phyloP scores from a whole-genome alignment of 2,113 vertebrate genomes.

The Hippoglossus stenolepis region DNA sequence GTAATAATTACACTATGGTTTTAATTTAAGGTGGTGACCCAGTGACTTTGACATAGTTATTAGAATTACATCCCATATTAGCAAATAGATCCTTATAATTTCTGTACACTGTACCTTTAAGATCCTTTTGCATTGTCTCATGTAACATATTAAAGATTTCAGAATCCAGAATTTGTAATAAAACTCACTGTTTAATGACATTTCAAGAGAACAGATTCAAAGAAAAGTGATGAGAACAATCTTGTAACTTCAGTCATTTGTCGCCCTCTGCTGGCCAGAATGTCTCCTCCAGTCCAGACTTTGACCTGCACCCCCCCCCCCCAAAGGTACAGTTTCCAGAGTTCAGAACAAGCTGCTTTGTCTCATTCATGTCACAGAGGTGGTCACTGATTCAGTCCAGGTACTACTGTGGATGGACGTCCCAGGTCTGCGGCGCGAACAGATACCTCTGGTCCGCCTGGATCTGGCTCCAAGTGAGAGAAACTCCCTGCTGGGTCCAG shows the following conservation, averaged over 20 bases:
- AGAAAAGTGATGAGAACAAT: background rate
- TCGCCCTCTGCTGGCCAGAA: conserved; percentile 70
- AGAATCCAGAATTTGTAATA: no score
- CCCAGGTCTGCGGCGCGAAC: conserved; percentile 44
- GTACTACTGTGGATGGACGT: conserved; percentile 29
- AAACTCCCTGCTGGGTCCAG: conserved; percentile 55
- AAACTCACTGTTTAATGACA: background rate
- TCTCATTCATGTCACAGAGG: background rate
- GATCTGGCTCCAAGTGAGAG: conserved; percentile 51
- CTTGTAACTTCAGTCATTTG: conserved; percentile 43
- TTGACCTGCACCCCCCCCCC: background rate
- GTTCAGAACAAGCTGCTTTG: background rate
- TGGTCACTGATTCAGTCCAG: conserved; percentile 13
- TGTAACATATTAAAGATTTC: no score
- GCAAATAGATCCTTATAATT: no score
- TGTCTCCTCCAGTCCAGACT: background rate
- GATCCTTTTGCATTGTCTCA: no score
- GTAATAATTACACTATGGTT: no score
- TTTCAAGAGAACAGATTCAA: background rate
- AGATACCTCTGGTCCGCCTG: conserved; percentile 54
- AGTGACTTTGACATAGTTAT: no score
- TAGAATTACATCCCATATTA: no score
- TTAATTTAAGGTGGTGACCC: no score
- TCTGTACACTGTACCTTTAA: no score
- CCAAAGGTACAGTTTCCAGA: no score